These are phyloP conservation scores for Anneissia japonica DNA, from an alignment of 35 echinoderm and acorn worm genomes.

Conservation along the genomic window DNA sequence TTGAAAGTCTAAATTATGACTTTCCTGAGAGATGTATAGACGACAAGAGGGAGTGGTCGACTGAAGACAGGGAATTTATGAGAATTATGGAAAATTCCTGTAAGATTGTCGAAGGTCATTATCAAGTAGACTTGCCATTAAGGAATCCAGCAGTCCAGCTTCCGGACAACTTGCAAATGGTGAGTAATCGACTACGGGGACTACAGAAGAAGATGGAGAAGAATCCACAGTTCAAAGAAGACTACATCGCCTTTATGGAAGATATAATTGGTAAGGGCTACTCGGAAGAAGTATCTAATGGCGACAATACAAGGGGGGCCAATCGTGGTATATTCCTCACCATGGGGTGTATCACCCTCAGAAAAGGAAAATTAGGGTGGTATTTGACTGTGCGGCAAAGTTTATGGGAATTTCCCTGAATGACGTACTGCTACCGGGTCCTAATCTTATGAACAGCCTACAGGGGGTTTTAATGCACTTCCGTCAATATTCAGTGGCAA, in stretches of 20 bases:
- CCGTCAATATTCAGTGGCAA: conserved; percentile 41
- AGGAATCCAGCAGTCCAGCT: conserved; percentile 28
- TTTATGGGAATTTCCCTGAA: conserved; percentile 56
- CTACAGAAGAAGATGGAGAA: conserved; percentile 38
- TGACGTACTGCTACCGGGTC: conserved; percentile 48
- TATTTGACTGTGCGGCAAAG: conserved; percentile 53
- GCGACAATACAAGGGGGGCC: conserved; percentile 10
- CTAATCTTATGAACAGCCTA: conserved; percentile 61
- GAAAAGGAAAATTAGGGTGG: conserved; percentile 47
- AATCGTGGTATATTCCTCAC: conserved; percentile 61
- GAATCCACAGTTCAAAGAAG: conserved; percentile 1
- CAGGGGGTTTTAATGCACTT: conserved; percentile 49
- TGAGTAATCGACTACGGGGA: conserved; percentile 18
- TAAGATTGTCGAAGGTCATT: conserved; percentile 39
- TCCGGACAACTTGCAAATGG: conserved; percentile 54
- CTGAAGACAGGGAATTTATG: conserved; percentile 51
- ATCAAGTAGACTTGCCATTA: conserved; percentile 58
- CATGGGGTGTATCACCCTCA: conserved; percentile 48
- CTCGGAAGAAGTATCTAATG: conserved; percentile 22
- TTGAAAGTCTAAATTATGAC: conserved; percentile 32
- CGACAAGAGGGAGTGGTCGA: conserved; percentile 37
- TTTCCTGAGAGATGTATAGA: conserved; percentile 46
- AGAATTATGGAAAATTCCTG: conserved; percentile 44
- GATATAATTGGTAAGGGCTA: conserved; percentile 35
- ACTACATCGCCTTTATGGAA: conserved; percentile 42